phyloP scores from a whole-genome alignment of 2,888 invertebrate genomes.

The Drosophila ezoana region DNA sequence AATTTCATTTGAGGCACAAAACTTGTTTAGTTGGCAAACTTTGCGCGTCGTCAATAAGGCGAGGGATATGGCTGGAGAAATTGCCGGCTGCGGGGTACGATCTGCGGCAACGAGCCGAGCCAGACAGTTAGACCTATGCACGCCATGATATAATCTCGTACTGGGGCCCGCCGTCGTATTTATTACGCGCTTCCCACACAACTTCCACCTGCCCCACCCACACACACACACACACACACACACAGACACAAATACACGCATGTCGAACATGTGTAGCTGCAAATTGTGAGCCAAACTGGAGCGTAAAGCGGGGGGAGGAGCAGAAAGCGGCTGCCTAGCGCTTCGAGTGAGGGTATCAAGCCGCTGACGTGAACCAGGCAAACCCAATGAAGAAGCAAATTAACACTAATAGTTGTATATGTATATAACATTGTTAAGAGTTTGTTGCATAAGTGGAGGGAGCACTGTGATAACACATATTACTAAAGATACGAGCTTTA shows the following conservation, averaged over 20 bases:
- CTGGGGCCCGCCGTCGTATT: conserved; percentile 49
- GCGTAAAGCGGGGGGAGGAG: neutral
- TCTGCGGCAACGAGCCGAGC: conserved; percentile 44
- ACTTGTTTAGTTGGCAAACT: conserved; percentile 81
- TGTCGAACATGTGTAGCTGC: conserved; percentile 51
- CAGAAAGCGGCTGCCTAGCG: neutral
- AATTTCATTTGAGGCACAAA: conserved; percentile 81
- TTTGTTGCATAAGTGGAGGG: neutral
- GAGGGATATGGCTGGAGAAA: conserved; percentile 35
- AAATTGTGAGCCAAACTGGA: conserved; percentile 28
- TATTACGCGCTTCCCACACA: conserved; percentile 60
- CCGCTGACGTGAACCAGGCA: conserved; percentile 11
- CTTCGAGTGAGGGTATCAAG: conserved; percentile 32
- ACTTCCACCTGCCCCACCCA: conserved; percentile 12
- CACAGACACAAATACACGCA: conserved; percentile 26
- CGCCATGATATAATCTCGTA: conserved; percentile 75
- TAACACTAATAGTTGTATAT: conserved; percentile 20
- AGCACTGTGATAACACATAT: neutral
- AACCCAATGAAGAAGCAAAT: conserved; percentile 28
- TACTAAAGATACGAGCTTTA: neutral
- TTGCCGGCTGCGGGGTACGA: conserved; percentile 3
- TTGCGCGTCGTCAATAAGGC: conserved; percentile 78
- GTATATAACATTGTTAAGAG: neutral
- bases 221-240: neutral
- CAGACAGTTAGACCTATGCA: conserved; percentile 71